Conservation (phyloP, 2,113 vertebrate species). For the Corythoichthys intestinalis region DNA sequence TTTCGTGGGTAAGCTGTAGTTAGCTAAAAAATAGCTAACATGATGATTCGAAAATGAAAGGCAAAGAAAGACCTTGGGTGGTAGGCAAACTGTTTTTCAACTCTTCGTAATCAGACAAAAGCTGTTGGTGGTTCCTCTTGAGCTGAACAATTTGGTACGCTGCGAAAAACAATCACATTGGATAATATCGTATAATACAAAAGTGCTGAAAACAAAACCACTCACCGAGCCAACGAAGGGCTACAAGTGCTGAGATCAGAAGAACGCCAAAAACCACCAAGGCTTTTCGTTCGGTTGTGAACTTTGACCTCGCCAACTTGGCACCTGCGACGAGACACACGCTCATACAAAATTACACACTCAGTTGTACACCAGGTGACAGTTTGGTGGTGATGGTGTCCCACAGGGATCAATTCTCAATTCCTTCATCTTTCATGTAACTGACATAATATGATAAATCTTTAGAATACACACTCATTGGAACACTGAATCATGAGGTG, state of each 20-base stretch:
- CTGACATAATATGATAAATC: too few relatives aligned
- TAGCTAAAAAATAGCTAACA: neutral
- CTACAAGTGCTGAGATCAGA: neutral
- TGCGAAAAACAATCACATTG: neutral
- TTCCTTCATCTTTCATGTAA: too few relatives aligned
- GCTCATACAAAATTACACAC: neutral
- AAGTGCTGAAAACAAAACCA: neutral
- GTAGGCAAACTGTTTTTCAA: neutral
- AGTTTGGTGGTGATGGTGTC: too few relatives aligned
- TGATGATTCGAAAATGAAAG: neutral
- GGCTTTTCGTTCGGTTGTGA: neutral
- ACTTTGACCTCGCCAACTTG: neutral
- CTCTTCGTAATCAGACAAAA: neutral
- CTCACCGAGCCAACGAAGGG: neutral
- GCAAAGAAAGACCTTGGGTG: neutral
- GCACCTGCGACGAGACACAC: neutral
- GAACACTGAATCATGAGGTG: neutral
- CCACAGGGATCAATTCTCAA: too few relatives aligned
- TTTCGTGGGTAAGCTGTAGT: neutral
- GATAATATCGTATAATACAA: neutral
- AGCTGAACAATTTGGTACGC: neutral
- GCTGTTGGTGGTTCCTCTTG: neutral
- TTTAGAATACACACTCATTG: neutral
- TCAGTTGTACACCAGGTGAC: too few relatives aligned
- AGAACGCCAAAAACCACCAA: neutral